Evolutionary conservation across 2,797 vertebrate species (phyloP), one percentile per base, ranked within the genome.

Genomic region (Tenualosa ilisha): DNA sequence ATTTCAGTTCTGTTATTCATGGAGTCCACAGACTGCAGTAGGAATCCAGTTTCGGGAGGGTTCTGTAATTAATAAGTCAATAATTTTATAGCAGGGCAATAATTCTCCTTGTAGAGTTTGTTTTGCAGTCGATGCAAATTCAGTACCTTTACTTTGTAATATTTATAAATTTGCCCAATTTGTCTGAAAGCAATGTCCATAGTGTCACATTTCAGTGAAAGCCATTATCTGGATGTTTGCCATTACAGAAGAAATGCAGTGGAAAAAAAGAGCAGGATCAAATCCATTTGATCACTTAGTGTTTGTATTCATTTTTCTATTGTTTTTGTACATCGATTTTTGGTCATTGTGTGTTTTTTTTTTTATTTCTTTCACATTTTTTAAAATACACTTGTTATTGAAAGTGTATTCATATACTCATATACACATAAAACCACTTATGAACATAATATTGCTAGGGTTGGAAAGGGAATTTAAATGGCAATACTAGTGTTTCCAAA

Each of bases 401-500:
- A 79, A 46, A 22, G 72, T 79, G 22, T 79, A 79, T 46, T 43
- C 8, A 75, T 20, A 43, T 40, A 72, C 12, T 12, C 11, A 68
- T 31, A 68, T 12, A 68, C 26, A 26, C 46, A 49, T 49, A 49
- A 49, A 49, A 31, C 65, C 65, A 72, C 54, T 56, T 40, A 1
- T 15, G 12, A 31, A 3, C 15, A 37, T 68, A 68, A 26, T 75
- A 75, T 37, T 20, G 40, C 68, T 13, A 22, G 37, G 40, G 72
- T 46, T 79, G 37, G 9, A 79, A 79, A 79, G 72, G 72, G 72
- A 79, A 79, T 79, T 22, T 40, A 79, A 46, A 79, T 40, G 22
- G 72, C 72, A 79, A 79, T 79, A 79, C 72, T 79, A 79, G 17
- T 79, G 72, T 46, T 79, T 79, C 20, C 37, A 79, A 46, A 79